Base-by-base conservation (phyloP, 2,797 vertebrate species). In the Parauchenoglanis punctatus region DNA sequence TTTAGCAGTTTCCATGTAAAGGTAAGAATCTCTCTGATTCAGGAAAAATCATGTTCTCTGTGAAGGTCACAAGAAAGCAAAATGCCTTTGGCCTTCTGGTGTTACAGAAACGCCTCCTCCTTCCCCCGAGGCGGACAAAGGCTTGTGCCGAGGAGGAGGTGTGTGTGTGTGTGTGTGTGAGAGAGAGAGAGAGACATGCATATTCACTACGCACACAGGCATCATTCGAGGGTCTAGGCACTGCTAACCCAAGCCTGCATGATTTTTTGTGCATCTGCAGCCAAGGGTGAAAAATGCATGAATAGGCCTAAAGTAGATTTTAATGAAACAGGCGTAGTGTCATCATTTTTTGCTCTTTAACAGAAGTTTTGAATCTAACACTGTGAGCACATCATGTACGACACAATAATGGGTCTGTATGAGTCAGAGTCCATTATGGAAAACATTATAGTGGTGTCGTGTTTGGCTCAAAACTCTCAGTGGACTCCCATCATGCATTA, bases 21-120 rank as follows among this genome's bases (percentile, higher is more conserved):
- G 81, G 44, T 84, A 75, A 83, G 44, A 61, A 44, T 49, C 54
- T 87, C 78, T 83, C 84, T 88, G 76, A 40, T 80, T 89, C 87
- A 88, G 81, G 75, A 28, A 86, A 87, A 89, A 89, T 93, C 94
- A 93, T 94, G 92, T 91, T 91, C 93, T 91, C 93, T 91, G 91
- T 92, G 92, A 94, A 94, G 94, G 95, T 95, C 94, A 95, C 91
- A 92, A 85, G 94, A 92, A 92, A 91, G 92, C 92, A 93, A 93
- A 93, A 90, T 90, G 40, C 93, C 92, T 92, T 94, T 92, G 92
- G 94, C 95, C 94, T 94, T 95, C 96, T 95, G 95, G 92, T 90
- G 89, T 91, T 93, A 97, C 95, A 94, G 95, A 93, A 96, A 96
- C 93, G 0, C 89, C 93, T 93, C 93, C 92, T 93, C 93, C 93